A percentile compares a stretch with the other conserved stretches of the same genome.
phyloP scores from a whole-genome alignment of 92 coral and sea anemone genomes.

The Pocillopora meandrina region DNA sequence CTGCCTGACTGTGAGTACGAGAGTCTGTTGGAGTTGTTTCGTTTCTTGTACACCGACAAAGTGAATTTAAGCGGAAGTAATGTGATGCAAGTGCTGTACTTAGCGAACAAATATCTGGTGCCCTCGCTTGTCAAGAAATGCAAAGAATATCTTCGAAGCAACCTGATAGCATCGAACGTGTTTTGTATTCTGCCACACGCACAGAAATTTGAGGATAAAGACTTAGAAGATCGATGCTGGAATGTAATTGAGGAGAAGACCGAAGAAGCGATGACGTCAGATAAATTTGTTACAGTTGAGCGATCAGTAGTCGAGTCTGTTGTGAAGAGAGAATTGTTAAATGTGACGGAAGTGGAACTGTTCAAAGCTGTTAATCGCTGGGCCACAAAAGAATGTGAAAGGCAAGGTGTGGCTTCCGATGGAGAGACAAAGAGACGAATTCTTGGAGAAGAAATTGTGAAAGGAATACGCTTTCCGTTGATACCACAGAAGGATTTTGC shows the following conservation, averaged over 20 bases:
- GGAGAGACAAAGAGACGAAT: conserved; percentile 9
- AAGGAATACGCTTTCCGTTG: conserved; percentile 3
- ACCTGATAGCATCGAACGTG: not conserved
- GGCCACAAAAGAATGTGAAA: not conserved
- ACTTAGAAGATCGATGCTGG: conserved; percentile 51
- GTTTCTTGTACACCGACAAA: not conserved
- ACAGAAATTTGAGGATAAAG: conserved; percentile 34
- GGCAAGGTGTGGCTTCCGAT: not conserved
- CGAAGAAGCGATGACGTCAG: conserved; percentile 53
- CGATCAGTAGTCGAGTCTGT: not conserved
- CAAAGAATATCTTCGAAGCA: not conserved
- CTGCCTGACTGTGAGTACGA: conserved; percentile 8
- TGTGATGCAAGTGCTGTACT: not conserved
- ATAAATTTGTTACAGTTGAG: conserved; percentile 35
- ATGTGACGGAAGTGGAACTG: not conserved
- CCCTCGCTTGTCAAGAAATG: not conserved
- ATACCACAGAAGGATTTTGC: not conserved
- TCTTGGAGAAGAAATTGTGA: conserved; percentile 14
- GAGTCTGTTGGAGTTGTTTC: conserved; percentile 3
- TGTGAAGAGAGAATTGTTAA: not conserved
- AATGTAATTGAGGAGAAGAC: conserved; percentile 38
- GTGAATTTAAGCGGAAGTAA: not conserved
- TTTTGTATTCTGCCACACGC: not conserved
- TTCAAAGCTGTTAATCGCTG: conserved; percentile 41
- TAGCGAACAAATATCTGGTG: not conserved